Evolutionary conservation across 2,113 vertebrate species (phyloP).

Genomic region (Phaetusa simplex): DNA sequence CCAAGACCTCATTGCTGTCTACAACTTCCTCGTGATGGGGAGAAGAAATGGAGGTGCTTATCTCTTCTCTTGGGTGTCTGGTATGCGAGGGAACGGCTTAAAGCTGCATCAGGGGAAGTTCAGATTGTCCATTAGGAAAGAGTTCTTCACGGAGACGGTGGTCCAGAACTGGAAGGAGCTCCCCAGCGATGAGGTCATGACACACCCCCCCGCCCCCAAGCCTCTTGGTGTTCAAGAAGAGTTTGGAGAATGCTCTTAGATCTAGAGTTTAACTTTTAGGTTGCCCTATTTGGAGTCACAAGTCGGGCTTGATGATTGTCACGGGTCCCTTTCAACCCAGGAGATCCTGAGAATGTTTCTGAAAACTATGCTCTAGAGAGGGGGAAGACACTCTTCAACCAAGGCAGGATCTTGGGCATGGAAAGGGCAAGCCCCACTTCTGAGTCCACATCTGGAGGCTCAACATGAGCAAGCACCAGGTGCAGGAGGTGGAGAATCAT

Average conservation of each 20-base stretch:
- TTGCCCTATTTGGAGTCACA: not conserved
- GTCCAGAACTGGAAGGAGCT: not conserved
- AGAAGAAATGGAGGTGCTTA: not conserved
- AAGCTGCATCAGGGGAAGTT: not conserved
- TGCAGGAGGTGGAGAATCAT: not conserved
- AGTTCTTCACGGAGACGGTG: not conserved
- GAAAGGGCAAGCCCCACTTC: not conserved
- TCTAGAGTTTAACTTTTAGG: not conserved
- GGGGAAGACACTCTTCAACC: not conserved
- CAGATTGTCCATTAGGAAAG: not conserved
- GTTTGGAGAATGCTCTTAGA: not conserved
- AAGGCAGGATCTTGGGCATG: not conserved
- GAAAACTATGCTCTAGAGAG: not conserved
- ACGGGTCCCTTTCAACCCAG: not conserved
- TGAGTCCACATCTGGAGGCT: not conserved
- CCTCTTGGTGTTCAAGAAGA: no score
- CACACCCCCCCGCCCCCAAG: not conserved
- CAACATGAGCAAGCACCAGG: not conserved
- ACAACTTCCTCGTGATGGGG: not conserved
- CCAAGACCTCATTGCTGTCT: not conserved
- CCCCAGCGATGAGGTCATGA: not conserved
- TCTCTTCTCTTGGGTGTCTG: not conserved
- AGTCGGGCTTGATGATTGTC: not conserved
- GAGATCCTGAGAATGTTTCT: not conserved
- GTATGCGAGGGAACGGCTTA: not conserved